Percentiles rank a stretch among this genome's conserved stretches.
phyloP scores from a whole-genome alignment of 2,888 invertebrate species.

The Eurytoma californica region DNA sequence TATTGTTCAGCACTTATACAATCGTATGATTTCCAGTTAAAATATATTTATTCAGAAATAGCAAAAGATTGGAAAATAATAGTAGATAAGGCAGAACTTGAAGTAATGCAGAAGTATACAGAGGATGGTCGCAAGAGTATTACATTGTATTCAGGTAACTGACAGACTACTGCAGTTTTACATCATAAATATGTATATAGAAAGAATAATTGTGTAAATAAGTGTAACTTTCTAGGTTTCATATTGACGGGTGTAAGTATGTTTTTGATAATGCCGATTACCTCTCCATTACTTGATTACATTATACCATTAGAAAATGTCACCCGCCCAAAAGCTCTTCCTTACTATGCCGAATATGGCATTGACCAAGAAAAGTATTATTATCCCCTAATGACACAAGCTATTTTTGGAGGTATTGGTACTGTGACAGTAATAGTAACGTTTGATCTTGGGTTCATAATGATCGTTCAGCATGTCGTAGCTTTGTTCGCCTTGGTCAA shows the following conservation, averaged over 20 bases:
- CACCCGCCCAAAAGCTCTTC: constrained; percentile 18
- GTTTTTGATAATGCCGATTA: neutral
- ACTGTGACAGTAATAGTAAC: constrained; percentile 10
- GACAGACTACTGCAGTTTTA: too few species aligned
- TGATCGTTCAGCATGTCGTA: constrained; percentile 13
- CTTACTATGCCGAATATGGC: constrained; percentile 40
- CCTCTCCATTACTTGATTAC: constrained; percentile 10
- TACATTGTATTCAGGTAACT: constrained; percentile 7
- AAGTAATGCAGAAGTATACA: constrained; percentile 17
- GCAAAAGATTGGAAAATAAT: constrained; percentile 15
- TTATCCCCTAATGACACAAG: constrained; percentile 27
- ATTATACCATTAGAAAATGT: constrained; percentile 21
- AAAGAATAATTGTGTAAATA: neutral
- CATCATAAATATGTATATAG: neutral
- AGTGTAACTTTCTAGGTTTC: neutral
- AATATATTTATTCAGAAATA: constrained; percentile 14
- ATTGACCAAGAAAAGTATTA: constrained; percentile 35
- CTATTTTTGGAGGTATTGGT: constrained; percentile 12
- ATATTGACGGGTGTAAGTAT: neutral
- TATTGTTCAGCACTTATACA: too few species aligned
- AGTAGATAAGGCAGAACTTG: constrained; percentile 11
- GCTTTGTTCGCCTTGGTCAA: constrained; percentile 17
- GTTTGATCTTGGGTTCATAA: constrained; percentile 25
- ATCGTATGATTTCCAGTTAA: neutral
- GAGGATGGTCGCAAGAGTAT: neutral